phyloP scores from a whole-genome alignment of 2,797 vertebrate genomes.

The Spinus olivaceus region DNA sequence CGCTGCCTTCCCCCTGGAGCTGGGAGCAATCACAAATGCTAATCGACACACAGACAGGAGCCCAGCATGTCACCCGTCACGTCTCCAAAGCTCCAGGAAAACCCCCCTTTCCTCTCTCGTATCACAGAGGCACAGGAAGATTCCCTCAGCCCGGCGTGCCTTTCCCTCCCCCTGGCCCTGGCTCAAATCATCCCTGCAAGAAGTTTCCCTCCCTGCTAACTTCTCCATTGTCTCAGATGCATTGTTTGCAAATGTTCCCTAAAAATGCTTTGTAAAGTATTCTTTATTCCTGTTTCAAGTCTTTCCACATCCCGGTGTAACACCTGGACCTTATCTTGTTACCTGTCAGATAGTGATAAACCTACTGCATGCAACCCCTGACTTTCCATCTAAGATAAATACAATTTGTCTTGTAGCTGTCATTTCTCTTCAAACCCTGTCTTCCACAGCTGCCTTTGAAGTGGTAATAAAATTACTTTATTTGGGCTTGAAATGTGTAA shows the following conservation, averaged over 20 bases:
- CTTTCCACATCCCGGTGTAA: conserved; percentile 13
- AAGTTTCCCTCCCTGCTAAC: background rate
- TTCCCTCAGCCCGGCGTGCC: background rate
- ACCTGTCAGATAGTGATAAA: conserved; percentile 17
- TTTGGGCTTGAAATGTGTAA: background rate
- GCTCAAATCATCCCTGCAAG: background rate
- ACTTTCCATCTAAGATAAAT: conserved; percentile 14
- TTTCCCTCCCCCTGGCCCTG: background rate
- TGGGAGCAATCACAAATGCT: conserved; percentile 20
- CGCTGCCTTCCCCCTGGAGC: background rate
- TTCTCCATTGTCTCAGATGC: conserved; percentile 29
- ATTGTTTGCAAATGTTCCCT: conserved; percentile 45
- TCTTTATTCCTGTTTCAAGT: background rate
- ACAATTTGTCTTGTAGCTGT: background rate
- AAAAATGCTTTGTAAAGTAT: background rate
- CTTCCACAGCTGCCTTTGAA: background rate
- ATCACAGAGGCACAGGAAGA: conserved; percentile 8
- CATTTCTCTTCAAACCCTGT: background rate
- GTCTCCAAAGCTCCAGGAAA: conserved; percentile 42
- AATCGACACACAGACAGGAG: background rate
- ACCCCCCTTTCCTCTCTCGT: conserved; percentile 6
- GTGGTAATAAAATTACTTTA: background rate
- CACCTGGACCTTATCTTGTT: conserved; percentile 55
- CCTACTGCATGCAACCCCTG: background rate
- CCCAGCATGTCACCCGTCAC: conserved; percentile 38